Evolutionary conservation across 2,113 vertebrate genomes (phyloP), one percentile per base, ranked within the genome.

Genomic region (Zosterops hypoxanthus): DNA sequence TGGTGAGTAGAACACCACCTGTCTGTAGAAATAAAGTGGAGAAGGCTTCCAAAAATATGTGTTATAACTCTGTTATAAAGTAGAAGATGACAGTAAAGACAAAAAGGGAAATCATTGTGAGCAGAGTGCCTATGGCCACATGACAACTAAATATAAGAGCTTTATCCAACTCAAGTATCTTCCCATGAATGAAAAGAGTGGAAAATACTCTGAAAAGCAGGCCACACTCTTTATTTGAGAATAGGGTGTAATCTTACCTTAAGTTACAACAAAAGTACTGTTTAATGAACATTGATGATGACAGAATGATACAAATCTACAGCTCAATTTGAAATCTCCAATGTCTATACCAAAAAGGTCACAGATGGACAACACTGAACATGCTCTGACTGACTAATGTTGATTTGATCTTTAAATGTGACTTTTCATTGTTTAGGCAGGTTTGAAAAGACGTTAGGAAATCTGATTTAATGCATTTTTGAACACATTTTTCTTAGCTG

Each of bases 391-490:
- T 77, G 90, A n/a, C 36, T 88, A 88, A 94, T 34, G 52, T n/a
- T 90, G 66, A 94, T 75, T 82, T 88, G 42, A 85, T 93, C 79
- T 82, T 93, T 92, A 92, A 96, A 93, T 83, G 36, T 76, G 68
- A 52, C 80, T 95, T 96, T 91, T 68, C 72, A 72, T 95, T 92
- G 42, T 92, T 96, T 94, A 59, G 63, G 57, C 77, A 71, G 73
- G 56, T 95, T 93, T 90, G 59, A 91, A 82, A 86, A 89, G 64
- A 76, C n/a, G 53, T 44, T 88, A 90, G 46, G 41, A 53, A 84
- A 57, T 88, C 61, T 93, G 94, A 94, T 92, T 88, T 90, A 96
- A 94, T 82, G 50, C 53, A 88, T 46, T 87, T 87, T 85, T 66
- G 26, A 60, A 36, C 69, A 70, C 75, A 96, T 29, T 93, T 92